Base-by-base conservation (phyloP, 2,888 invertebrate genomes). In the Priocnemis perturbator region DNA sequence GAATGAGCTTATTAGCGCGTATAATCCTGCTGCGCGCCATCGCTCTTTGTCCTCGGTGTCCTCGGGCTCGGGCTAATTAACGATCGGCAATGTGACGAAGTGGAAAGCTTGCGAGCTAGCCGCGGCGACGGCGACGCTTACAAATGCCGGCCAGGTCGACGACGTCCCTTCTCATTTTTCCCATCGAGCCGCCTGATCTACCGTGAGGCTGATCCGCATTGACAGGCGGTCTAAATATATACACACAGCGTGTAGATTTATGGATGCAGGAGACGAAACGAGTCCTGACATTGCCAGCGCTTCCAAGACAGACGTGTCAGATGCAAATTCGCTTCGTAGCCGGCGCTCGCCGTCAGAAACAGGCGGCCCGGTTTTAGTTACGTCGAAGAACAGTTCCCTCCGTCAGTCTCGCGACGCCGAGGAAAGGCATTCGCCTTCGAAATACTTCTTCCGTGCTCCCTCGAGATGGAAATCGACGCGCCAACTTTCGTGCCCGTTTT, bases 271-370 rank as follows among this genome's bases (percentile, higher is more conserved):
- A 47, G 57, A 53, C 23, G 58, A 68, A 67, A 67, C 21, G 60
- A 64, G 53, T 60, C 26, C 26, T 58, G 55, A 60, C 58, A 47
- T 67, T 57, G 52, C 62, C 59, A 59, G 56, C 17, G 64, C 63
- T 70, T 70, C 64, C 45, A 67, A 64, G 52, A 59, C 72, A 73
- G 52, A 72, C 69, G 64, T 73, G 79, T 75, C 79, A 77, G 68
- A 37, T 55, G 67, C 79, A 77, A 77, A 60, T 19, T 26, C 48
- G 58, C 57, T 60, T 14, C 50, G 50, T 50, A 19, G 50, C 50
- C 50, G 48, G 3, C 53, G 57, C 19, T 50, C 52, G 30, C 73
- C 58, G 75, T 69, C 76, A 69, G 59, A 7, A 47, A 59, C 73
- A 76, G 65, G 61, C 63, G 60, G 53, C 11, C 50, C 52, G 53